Conservation (phyloP, 1,140 invertebrate genomes). For the Mycetomoellerius zeteki region DNA sequence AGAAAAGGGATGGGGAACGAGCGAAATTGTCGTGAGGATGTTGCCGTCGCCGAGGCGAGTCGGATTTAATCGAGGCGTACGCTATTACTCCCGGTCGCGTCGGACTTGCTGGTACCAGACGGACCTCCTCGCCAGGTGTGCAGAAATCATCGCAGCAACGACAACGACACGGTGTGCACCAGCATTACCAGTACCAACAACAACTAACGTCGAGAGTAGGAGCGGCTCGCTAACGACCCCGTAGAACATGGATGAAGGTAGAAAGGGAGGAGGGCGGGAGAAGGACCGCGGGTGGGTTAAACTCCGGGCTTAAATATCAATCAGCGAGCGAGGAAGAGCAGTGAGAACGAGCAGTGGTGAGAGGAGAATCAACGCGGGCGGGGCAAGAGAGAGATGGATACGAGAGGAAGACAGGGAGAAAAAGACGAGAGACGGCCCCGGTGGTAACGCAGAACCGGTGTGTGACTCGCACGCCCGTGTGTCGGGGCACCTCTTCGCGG, state of each 20-base stretch:
- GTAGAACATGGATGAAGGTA: conserved; percentile 79
- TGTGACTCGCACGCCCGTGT: conserved; percentile 73
- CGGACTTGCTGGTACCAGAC: conserved; percentile 64
- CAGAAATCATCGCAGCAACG: conserved; percentile 76
- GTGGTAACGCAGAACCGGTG: conserved; percentile 69
- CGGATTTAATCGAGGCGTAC: conserved; percentile 81
- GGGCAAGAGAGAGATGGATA: conserved; percentile 27
- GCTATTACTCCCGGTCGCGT: conserved; percentile 75
- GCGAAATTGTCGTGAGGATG: conserved; percentile 56
- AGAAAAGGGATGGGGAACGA: neutral
- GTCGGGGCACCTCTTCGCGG: conserved; percentile 79
- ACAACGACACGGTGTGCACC: conserved; percentile 67
- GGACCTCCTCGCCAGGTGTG: conserved; percentile 79
- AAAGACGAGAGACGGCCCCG: conserved; percentile 37
- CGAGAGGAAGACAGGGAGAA: conserved; percentile 20
- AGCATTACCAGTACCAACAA: conserved; percentile 75
- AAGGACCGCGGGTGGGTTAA: conserved; percentile 77
- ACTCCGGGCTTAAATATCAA: conserved; percentile 85
- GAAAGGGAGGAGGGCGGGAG: conserved; percentile 43
- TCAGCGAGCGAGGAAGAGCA: conserved; percentile 78
- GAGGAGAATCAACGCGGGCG: conserved; percentile 34
- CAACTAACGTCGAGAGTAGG: conserved; percentile 72
- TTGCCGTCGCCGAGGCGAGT: conserved; percentile 62
- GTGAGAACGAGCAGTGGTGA: conserved; percentile 67
- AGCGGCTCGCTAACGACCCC: conserved; percentile 82